Percentiles rank a stretch among this genome's conserved stretches.
These are phyloP conservation scores for Knipowitschia caucasica DNA, from an alignment of 2,797 vertebrate genomes.

Conservation along the genomic window DNA sequence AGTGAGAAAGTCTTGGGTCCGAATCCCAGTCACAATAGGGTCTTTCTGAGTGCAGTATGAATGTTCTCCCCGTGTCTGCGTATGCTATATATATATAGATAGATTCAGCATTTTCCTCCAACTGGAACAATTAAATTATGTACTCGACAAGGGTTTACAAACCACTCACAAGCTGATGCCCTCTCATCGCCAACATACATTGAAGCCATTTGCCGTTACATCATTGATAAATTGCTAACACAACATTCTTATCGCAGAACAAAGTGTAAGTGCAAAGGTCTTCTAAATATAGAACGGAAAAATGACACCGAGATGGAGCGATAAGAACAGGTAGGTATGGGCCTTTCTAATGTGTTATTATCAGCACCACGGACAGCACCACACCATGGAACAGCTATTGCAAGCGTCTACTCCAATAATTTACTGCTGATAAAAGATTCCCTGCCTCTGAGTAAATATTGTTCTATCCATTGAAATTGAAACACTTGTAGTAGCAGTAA, in stretches of 20 bases:
- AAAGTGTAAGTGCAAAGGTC: not conserved
- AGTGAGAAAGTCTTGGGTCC: too few relatives aligned
- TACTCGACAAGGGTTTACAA: not conserved
- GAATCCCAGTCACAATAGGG: too few relatives aligned
- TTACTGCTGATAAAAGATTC: not conserved
- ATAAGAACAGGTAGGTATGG: slow-evolving; percentile 4
- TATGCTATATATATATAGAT: too few relatives aligned
- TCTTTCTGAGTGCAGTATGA: too few relatives aligned
- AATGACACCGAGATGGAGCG: not conserved
- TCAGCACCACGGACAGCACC: slow-evolving; percentile 10
- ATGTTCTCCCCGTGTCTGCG: too few relatives aligned
- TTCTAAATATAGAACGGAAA: not conserved
- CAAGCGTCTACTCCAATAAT: not conserved
- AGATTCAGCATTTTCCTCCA: too few relatives aligned
- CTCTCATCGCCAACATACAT: not conserved
- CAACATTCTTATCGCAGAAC: not conserved
- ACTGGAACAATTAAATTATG: too few relatives aligned
- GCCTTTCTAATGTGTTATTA: slow-evolving; percentile 5
- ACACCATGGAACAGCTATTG: not conserved
- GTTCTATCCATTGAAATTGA: not conserved
- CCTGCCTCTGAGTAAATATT: not conserved
- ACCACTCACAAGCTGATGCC: not conserved
- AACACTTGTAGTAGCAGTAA: not conserved
- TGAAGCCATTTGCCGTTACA: not conserved
- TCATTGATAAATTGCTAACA: slow-evolving; percentile 3